Evolutionary conservation across 2,888 invertebrate genomes (phyloP), one percentile per base, ranked within the genome.

Genomic region (Scaptomyza reducta): DNA sequence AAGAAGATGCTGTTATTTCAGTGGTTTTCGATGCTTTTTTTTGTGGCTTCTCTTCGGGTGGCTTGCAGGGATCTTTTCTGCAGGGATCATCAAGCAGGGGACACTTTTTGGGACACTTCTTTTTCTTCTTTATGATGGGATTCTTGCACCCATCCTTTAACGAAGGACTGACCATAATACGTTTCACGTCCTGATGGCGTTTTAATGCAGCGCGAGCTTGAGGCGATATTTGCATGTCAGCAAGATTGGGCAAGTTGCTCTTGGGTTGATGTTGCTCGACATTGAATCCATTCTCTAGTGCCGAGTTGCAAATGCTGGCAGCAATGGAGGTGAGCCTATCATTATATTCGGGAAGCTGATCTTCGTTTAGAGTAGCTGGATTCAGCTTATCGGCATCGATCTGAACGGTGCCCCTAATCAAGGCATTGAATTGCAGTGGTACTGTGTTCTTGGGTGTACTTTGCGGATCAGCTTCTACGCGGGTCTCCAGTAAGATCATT

Each of bases 241-340:
- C n/a, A 0, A 1, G 11, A 2, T 25, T 56, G 27, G 38, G 13
- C 16, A 27, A 27, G 27, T 13, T 50, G 38, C 16, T 49, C 18
- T 33, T 14, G 14, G 6, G 18, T n/a, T 38, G 45, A 18, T 14
- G 13, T 6, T 41, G n/a, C 6, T 84, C 76, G 0, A 68, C 5
- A 1, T 75, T 60, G 25, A 90, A 87, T 0, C 88, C 85, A 16
- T 66, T 70, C 31, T 86, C 74, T 5, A 90, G 44, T 0, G 89
- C 89, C 0, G 83, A 78, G 35, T 88, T 89, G 65, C 90, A 90
- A 2, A 90, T 75, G 46, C 77, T 88, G 4, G 90, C 89, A 0
- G 89, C 89, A 45, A 90, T 68, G 0, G 89, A 74, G 3, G 89
- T 89, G 0, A 90, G 74, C n/a, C 74, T 68, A 9, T 90, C 89